Evolutionary conservation across 2,113 vertebrate species (phyloP).

Genomic region (Oryzias celebensis): DNA sequence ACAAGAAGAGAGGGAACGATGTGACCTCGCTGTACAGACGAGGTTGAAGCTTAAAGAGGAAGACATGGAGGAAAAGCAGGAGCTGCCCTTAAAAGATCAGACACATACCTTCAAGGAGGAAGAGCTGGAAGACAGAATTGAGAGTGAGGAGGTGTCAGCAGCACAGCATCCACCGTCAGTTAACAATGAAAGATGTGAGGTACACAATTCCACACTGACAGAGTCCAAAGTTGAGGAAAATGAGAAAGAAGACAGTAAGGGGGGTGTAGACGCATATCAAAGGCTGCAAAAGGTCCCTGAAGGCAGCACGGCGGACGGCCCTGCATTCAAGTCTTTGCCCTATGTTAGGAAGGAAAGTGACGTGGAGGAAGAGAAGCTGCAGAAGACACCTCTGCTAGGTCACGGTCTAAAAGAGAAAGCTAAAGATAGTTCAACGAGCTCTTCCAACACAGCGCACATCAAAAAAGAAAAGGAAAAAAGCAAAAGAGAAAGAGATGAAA

Average conservation of each 20-base stretch:
- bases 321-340: constrained; percentile 43
- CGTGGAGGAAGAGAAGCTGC: constrained; percentile 53
- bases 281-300: constrained; percentile 22
- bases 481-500: constrained; percentile 53
- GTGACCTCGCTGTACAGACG: constrained; percentile 16
- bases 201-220: constrained; percentile 10
- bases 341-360: constrained; percentile 54
- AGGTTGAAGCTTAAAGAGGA: constrained; percentile 33
- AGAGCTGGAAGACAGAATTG: constrained; percentile 25
- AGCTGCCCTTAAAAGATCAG: constrained; percentile 13
- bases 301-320: constrained; percentile 17
- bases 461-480: constrained; percentile 64
- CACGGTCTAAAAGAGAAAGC: constrained; percentile 59
- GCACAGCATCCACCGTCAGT: constrained; percentile 15
- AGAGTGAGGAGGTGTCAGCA: constrained; percentile 25
- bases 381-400: constrained; percentile 27
- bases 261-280: constrained; percentile 20
- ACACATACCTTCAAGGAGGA: constrained; percentile 49
- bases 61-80: constrained; percentile 18
- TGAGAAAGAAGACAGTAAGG: constrained; percentile 18
- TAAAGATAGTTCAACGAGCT: constrained; percentile 44
- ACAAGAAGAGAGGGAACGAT: constrained; percentile 22
- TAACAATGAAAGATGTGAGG: constrained; percentile 51
- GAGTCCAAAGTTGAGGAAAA: constrained; percentile 43
- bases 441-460: constrained; percentile 37